Evolutionary conservation across 2,797 vertebrate species (phyloP).

Genomic region (Gymnothorax reevesii): DNA sequence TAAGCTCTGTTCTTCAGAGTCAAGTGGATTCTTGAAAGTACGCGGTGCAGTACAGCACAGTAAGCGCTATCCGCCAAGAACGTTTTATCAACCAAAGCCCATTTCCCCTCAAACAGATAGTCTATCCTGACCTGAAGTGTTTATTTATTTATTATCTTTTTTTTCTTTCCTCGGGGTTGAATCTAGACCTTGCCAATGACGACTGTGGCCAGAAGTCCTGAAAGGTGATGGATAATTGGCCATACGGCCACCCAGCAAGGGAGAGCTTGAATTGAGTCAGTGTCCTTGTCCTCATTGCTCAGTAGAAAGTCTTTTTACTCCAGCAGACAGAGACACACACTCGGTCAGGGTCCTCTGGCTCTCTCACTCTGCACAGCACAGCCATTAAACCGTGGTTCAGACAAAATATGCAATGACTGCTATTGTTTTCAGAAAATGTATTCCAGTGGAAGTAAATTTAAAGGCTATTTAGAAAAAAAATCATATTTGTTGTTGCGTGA

Average conservation of each 20-base stretch:
- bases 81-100: neutral
- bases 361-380: neutral
- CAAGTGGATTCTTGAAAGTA: constrained; percentile 4
- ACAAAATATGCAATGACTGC: neutral
- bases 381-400: neutral
- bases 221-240: constrained; percentile 1
- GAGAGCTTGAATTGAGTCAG: neutral
- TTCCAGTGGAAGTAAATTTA: neutral
- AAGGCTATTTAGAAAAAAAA: neutral
- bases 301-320: neutral
- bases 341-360: neutral
- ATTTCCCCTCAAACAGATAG: neutral
- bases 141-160: neutral
- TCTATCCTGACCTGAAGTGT: neutral
- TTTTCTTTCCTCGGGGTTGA: too few species aligned
- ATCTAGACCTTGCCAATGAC: neutral
- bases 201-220: neutral
- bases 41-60: neutral
- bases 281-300: constrained; percentile 1
- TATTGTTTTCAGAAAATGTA: neutral
- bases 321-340: neutral
- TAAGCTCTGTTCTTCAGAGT: constrained; percentile 9
- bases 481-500: neutral
- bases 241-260: neutral
- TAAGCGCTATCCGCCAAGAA: constrained; percentile 7